Evolutionary conservation across 2,113 vertebrate species (phyloP).

Genomic region (Poecilia latipinna): DNA sequence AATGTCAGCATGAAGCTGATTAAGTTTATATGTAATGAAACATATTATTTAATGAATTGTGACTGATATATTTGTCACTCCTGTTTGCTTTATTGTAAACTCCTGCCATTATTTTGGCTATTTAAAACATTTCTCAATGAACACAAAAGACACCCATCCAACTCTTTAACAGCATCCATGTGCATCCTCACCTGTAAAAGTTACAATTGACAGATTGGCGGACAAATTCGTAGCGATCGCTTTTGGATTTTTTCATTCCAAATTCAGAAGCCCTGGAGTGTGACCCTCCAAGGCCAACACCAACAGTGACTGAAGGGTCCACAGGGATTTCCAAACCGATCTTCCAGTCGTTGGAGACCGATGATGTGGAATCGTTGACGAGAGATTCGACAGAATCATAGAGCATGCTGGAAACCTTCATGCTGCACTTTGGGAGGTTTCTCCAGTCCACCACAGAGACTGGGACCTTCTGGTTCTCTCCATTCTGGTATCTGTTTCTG

Average conservation of each 20-base stretch:
- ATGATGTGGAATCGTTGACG: slow-evolving; percentile 38
- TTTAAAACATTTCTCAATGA: background rate
- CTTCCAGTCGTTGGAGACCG: slow-evolving; percentile 71
- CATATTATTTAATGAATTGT: no score
- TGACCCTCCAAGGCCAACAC: slow-evolving; percentile 42
- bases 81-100: no score
- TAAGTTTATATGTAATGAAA: no score
- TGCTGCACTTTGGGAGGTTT: slow-evolving; percentile 9
- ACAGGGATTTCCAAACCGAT: slow-evolving; percentile 58
- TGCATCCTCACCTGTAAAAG: slow-evolving; percentile 59
- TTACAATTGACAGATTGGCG: slow-evolving; percentile 57
- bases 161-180: rapidly evolving
- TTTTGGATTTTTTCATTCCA: slow-evolving; percentile 54
- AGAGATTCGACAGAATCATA: slow-evolving; percentile 61
- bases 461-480: slow-evolving; percentile 30
- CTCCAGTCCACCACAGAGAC: slow-evolving; percentile 51
- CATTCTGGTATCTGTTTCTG: background rate
- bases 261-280: slow-evolving; percentile 47
- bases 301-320: rapidly evolving
- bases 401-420: slow-evolving; percentile 29
- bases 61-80: no score
- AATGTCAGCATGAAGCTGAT: no score
- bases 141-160: background rate
- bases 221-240: slow-evolving; percentile 67
- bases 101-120: no score